Evolutionary conservation across 2,797 vertebrate genomes (phyloP).

Genomic region (Molossus alvarezi): DNA sequence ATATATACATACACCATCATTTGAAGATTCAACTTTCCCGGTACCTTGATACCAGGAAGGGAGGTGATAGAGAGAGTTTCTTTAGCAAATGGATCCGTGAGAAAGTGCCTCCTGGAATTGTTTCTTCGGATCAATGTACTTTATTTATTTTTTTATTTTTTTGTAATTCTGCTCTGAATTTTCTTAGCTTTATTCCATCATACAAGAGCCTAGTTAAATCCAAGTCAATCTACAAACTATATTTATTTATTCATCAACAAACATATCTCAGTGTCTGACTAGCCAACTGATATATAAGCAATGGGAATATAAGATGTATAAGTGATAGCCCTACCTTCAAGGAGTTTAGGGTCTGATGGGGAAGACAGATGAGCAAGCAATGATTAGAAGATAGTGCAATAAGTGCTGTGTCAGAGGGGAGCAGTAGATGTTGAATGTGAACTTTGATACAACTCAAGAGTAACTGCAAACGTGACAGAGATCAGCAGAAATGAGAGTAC

Average conservation of each 20-base stretch:
- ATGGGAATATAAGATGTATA: neutral
- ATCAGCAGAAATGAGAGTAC: neutral
- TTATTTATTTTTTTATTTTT: neutral
- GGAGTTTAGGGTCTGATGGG: neutral
- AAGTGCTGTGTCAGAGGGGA: neutral
- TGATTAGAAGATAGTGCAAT: neutral
- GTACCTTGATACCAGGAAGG: neutral
- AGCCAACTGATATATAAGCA: neutral
- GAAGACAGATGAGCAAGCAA: neutral
- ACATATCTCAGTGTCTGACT: neutral
- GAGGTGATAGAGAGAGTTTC: neutral
- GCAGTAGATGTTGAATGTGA: neutral
- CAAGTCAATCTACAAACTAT: neutral
- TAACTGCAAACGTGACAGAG: neutral
- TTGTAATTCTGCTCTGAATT: neutral
- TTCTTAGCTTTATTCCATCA: neutral
- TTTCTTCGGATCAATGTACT: neutral
- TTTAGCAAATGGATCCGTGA: neutral
- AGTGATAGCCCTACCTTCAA: neutral
- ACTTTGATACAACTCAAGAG: neutral
- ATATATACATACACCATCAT: neutral
- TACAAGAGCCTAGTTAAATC: neutral
- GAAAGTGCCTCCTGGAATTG: neutral
- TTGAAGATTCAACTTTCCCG: neutral
- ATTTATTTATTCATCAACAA: constrained; percentile 30